Evolutionary conservation across 2,888 invertebrate species (phyloP).

Genomic region (Fabriciana adippe): DNA sequence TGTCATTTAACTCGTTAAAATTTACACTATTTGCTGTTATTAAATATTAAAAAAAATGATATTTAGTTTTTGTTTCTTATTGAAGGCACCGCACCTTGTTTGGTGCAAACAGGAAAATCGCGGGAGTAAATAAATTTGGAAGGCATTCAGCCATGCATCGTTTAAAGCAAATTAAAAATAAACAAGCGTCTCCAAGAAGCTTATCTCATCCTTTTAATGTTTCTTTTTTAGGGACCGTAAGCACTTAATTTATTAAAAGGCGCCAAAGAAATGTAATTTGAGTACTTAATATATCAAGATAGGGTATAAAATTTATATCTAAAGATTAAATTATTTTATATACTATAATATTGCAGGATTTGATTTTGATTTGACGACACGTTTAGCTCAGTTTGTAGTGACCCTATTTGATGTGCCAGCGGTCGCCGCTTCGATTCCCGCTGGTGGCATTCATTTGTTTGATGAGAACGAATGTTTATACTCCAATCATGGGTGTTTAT

Average conservation of each 20-base stretch:
- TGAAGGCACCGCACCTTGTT: constrained; percentile 9
- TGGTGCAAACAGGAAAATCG: constrained; percentile 26
- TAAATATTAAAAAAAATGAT: too few relatives aligned
- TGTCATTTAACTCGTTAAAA: too few relatives aligned
- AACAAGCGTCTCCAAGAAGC: constrained; percentile 6
- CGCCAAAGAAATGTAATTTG: constrained; percentile 12
- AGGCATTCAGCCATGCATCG: constrained; percentile 2
- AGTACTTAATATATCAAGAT: background rate
- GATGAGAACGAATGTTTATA: too few relatives aligned
- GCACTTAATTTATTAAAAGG: constrained; percentile 7
- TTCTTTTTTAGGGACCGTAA: constrained; percentile 8
- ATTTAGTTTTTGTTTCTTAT: background rate
- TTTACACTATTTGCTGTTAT: too few relatives aligned
- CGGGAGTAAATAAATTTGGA: constrained; percentile 16
- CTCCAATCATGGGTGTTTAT: too few relatives aligned
- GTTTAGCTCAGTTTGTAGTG: too few relatives aligned
- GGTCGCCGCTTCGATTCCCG: too few relatives aligned
- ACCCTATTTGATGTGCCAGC: too few relatives aligned
- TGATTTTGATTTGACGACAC: too few relatives aligned
- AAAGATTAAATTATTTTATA: too few relatives aligned
- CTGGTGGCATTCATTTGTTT: too few relatives aligned
- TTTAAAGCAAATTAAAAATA: constrained; percentile 10
- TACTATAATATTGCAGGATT: too few relatives aligned
- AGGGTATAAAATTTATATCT: background rate
- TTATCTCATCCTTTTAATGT: constrained; percentile 14